phyloP scores from a whole-genome alignment of 2,888 invertebrate genomes.

The Dryadula phaetusa region DNA sequence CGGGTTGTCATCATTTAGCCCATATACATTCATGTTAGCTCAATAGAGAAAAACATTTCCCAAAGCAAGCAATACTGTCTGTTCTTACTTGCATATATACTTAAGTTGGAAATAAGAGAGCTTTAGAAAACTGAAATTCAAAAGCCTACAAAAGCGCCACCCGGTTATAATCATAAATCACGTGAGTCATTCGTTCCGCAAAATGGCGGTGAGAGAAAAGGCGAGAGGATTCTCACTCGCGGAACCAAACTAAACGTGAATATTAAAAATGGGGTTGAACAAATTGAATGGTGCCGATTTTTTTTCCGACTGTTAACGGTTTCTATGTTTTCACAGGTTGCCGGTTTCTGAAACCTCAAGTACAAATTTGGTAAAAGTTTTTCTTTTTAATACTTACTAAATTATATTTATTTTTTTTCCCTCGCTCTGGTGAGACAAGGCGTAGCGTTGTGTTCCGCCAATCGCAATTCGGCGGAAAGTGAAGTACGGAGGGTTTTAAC shows the following conservation, averaged over 20 bases:
- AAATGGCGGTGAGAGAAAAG: slow-evolving; percentile 37
- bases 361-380: no score
- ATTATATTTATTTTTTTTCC: no score
- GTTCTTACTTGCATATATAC: neutral
- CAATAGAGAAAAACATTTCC: no score
- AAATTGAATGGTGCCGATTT: slow-evolving; percentile 18
- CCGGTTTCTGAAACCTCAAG: neutral
- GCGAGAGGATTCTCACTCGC: slow-evolving; percentile 31
- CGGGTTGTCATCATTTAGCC: no score
- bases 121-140: slow-evolving; percentile 30
- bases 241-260: slow-evolving; percentile 30
- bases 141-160: slow-evolving; percentile 28
- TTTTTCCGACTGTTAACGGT: neutral
- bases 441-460: no score
- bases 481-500: no score
- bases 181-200: slow-evolving; percentile 39
- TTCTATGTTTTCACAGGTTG: neutral
- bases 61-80: no score
- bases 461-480: no score
- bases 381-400: no score
- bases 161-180: slow-evolving; percentile 42
- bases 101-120: slow-evolving; percentile 1
- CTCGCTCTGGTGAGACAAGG: no score
- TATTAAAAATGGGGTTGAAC: slow-evolving; percentile 32
- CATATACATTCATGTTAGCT: no score